A percentile compares a stretch with the other conserved stretches of the same genome.
Evolutionary conservation across 2,113 vertebrate genomes (phyloP).

Genomic region (Dolichotis patagonum): DNA sequence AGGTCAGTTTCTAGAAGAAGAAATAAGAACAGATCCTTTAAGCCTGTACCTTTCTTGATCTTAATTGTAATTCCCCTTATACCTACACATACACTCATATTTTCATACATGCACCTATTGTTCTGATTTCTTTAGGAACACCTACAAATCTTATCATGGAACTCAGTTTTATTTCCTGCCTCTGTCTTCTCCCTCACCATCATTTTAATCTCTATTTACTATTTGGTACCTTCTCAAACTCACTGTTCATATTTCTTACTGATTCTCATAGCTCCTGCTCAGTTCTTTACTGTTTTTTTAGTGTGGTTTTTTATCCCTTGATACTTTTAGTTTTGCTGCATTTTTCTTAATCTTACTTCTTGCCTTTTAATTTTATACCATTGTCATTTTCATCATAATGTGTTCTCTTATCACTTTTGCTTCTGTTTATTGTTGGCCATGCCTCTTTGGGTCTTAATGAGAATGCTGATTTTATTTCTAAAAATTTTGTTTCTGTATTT

Average conservation of each 20-base stretch:
- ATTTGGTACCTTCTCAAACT: neutral
- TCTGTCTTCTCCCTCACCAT: neutral
- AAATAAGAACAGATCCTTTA: neutral
- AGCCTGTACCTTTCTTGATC: neutral
- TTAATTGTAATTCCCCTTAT: neutral
- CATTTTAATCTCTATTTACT: neutral
- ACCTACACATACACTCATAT: no score
- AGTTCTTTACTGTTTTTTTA: neutral
- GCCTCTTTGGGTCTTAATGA: neutral
- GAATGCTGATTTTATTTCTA: neutral
- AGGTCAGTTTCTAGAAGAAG: conserved; percentile 5
- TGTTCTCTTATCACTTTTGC: neutral
- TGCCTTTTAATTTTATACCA: neutral
- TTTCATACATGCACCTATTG: neutral
- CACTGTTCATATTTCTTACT: neutral
- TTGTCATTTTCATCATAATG: neutral
- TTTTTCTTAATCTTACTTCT: neutral
- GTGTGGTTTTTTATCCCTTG: neutral
- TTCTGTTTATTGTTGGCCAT: neutral
- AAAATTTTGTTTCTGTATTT: neutral
- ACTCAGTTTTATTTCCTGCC: neutral
- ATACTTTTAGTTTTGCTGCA: neutral
- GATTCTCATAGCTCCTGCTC: neutral
- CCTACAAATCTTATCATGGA: neutral
- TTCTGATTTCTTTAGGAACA: neutral